These are phyloP conservation scores for Drepana arcuata DNA, from an alignment of 1,140 invertebrate genomes.

Conservation along the genomic window DNA sequence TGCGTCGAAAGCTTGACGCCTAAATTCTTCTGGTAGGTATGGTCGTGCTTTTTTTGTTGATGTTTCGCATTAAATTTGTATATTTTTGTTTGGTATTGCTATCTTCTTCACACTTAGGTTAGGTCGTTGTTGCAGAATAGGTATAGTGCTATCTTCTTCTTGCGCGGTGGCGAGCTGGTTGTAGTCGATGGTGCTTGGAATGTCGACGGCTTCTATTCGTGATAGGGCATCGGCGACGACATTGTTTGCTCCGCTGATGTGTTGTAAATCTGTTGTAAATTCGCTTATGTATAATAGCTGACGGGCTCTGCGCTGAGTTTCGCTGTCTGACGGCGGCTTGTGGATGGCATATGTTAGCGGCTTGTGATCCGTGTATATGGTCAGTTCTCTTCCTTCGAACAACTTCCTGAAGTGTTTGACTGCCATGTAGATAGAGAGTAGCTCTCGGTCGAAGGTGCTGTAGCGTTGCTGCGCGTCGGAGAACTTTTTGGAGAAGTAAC, in stretches of 20 bases:
- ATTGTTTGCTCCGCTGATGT: background rate
- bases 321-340: background rate
- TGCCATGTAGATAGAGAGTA: background rate
- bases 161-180: background rate
- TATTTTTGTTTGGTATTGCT: background rate
- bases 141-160: too few species aligned
- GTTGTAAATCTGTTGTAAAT: background rate
- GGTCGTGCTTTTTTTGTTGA: background rate
- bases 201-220: background rate
- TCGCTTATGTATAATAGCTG: background rate
- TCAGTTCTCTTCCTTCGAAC: background rate
- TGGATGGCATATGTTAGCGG: background rate
- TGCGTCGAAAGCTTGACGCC: background rate
- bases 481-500: constrained; percentile 3
- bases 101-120: background rate
- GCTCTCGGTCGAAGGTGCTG: background rate
- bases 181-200: background rate
- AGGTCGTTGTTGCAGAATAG: too few species aligned
- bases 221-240: background rate
- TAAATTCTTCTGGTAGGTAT: background rate
- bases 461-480: constrained; percentile 2
- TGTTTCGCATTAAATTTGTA: background rate
- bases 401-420: background rate
- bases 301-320: background rate
- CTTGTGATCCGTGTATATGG: background rate